Evolutionary conservation across 1,140 invertebrate genomes (phyloP).

Genomic region (Bombus polaris): DNA sequence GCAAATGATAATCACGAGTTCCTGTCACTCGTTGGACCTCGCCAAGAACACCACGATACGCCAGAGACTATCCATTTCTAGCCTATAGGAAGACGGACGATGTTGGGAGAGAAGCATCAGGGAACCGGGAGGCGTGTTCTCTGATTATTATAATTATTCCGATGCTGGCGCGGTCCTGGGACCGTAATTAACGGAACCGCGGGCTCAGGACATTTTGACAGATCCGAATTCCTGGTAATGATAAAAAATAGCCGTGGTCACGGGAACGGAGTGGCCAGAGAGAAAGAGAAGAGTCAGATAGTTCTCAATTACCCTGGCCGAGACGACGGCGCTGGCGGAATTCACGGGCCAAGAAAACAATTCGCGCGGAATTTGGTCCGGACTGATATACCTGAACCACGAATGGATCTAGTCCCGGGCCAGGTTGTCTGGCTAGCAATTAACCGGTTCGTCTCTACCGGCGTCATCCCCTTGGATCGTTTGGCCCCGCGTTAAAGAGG

Average conservation of each 20-base stretch:
- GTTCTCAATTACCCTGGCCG: slow-evolving; percentile 43
- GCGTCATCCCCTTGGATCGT: slow-evolving; percentile 6
- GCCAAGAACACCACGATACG: background rate
- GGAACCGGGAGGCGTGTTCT: slow-evolving; percentile 75
- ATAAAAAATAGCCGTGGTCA: slow-evolving; percentile 73
- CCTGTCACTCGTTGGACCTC: slow-evolving; percentile 25
- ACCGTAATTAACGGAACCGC: slow-evolving; percentile 82
- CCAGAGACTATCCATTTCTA: slow-evolving; percentile 70
- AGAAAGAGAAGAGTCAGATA: background rate
- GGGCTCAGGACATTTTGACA: slow-evolving; percentile 81
- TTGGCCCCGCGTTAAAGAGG: slow-evolving; percentile 25
- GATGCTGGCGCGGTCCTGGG: slow-evolving; percentile 58
- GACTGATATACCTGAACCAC: slow-evolving; percentile 11
- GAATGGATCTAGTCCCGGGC: slow-evolving; percentile 13
- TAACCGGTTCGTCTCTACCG: slow-evolving; percentile 7
- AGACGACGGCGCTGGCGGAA: slow-evolving; percentile 25
- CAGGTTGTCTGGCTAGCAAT: slow-evolving; percentile 30
- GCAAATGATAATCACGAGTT: slow-evolving; percentile 57
- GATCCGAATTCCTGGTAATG: slow-evolving; percentile 81
- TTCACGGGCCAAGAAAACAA: slow-evolving; percentile 47
- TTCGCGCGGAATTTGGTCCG: slow-evolving; percentile 37
- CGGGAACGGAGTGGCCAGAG: background rate
- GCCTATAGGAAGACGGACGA: slow-evolving; percentile 19
- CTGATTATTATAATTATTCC: slow-evolving; percentile 83
- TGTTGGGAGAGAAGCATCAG: background rate